Evolutionary conservation across 2,797 vertebrate genomes (phyloP).

Genomic region (Neomorphus geoffroyi): DNA sequence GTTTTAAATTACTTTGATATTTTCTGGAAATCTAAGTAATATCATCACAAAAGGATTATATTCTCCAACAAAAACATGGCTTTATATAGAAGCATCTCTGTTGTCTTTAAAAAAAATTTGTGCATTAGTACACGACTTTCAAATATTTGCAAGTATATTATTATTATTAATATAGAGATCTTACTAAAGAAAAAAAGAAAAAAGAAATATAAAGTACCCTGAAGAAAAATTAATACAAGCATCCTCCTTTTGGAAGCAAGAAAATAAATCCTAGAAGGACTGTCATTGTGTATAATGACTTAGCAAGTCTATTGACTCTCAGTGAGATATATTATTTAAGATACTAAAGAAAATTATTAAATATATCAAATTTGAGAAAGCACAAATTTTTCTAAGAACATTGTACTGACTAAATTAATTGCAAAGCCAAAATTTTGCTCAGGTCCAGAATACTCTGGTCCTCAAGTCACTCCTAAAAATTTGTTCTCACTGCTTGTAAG

Average conservation of each 20-base stretch:
- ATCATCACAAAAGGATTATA: not conserved
- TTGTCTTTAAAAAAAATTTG: not conserved
- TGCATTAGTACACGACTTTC: not conserved
- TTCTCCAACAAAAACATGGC: not conserved
- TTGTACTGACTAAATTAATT: not conserved
- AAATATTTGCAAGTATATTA: not conserved
- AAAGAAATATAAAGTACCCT: not conserved
- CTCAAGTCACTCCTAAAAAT: not conserved
- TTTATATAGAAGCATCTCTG: not conserved
- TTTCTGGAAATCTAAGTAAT: not conserved
- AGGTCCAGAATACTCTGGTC: not conserved
- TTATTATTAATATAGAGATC: not conserved
- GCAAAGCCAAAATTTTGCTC: not conserved
- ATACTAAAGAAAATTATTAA: not conserved
- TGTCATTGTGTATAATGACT: not conserved
- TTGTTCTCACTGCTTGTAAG: not conserved
- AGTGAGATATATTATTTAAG: not conserved
- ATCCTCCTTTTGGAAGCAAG: not conserved
- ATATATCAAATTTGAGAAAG: not conserved
- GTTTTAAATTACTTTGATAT: conserved; percentile 15
- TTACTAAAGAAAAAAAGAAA: not conserved
- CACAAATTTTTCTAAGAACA: not conserved
- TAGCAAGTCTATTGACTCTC: not conserved
- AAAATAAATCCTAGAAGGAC: not conserved
- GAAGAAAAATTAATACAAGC: not conserved